Conservation (phyloP, 1,140 invertebrate species). For the Chionoecetes opilio region DNA sequence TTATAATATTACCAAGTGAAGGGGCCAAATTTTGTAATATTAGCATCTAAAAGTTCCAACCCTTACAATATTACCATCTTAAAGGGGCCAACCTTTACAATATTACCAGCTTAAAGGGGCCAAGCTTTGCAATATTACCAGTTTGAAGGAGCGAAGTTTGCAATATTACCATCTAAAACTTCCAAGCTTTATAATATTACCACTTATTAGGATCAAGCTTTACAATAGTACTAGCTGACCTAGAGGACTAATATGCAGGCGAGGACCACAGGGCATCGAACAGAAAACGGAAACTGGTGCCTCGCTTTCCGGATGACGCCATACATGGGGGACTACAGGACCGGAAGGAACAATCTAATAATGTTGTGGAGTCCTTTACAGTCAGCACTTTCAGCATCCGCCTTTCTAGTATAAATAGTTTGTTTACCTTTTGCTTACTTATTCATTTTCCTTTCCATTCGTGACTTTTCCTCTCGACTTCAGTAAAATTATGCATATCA, state of each 20-base stretch:
- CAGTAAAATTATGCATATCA: neutral
- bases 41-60: no score
- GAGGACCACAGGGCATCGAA: no score
- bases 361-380: neutral
- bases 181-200: no score
- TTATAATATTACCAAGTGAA: no score
- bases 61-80: neutral
- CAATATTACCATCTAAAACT: no score
- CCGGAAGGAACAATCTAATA: neutral
- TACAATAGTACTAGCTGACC: slow-evolving; percentile 25
- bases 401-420: neutral
- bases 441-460: neutral
- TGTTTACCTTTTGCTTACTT: neutral
- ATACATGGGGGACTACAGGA: neutral
- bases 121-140: no score
- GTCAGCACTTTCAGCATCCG: neutral
- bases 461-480: neutral
- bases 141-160: no score
- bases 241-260: neutral
- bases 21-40: neutral
- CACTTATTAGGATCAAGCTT: neutral
- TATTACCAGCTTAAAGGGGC: no score
- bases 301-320: neutral
- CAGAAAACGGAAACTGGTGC: neutral
- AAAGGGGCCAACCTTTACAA: no score